Evolutionary conservation across 2,113 vertebrate genomes (phyloP), one percentile per base, ranked within the genome.

Genomic region (Phalacrocorax aristotelis): DNA sequence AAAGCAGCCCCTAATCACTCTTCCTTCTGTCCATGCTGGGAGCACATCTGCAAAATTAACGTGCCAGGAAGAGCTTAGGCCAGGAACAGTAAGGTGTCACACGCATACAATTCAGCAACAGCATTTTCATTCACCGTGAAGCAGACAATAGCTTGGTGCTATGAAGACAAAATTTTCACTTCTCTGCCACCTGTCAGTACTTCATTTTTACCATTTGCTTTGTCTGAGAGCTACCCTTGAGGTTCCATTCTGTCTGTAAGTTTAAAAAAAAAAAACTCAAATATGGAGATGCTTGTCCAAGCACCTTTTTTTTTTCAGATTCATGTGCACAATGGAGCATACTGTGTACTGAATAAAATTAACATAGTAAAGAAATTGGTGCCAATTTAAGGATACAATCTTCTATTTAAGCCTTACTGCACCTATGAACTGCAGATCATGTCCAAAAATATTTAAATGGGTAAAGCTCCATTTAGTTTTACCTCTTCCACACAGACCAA

Each of bases 41-140:
- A 95, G 79, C n/a, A 93, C 97, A 97, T 90, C 90, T 95, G 91
- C 64, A 95, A 66, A 95, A 88, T 44, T 48, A 88, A 93, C 54
- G 86, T 88, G 89, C 87, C 93, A 95, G 71, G 87, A 96, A 68
- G 70, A 60, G 17, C 14, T 5, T 4, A 68, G 70, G 58, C 69
- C 90, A 79, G 14, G n/a, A 85, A 74, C 42, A 54, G 81, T 15
- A 60, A 96, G 80, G 79, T 93, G 49, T 83, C 95, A 90, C 38
- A 79, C 36, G 87, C 16, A 1, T 0, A 23, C n/a, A 71, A 87
- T n/a, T 91, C 87, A 44, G 22, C 8, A 52, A 80, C 55, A 92
- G 38, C n/a, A 64, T 36, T 54, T 92, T 65, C n/a, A 77, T 65
- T 65, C 57, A 48, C 46, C 79, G 26, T 7, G 32, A 44, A 20